These are phyloP conservation scores for Poicephalus gulielmi DNA, from an alignment of 2,113 vertebrate species.

Conservation along the genomic window DNA sequence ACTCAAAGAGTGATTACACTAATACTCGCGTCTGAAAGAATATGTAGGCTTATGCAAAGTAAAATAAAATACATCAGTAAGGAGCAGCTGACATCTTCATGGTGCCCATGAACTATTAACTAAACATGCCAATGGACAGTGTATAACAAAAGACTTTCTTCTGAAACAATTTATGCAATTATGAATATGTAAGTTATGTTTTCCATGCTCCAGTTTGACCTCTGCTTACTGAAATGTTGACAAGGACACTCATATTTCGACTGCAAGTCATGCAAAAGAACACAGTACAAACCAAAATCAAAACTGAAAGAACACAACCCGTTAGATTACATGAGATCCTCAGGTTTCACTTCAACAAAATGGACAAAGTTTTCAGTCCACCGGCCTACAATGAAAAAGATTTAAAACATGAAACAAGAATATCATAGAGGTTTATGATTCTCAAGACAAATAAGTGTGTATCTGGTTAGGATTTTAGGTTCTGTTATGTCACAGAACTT, in stretches of 20 bases:
- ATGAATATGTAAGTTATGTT: slow-evolving; percentile 42
- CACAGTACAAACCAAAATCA: background rate
- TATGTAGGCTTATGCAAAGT: background rate
- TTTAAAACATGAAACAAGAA: background rate
- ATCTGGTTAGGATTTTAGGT: background rate
- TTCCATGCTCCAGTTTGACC: background rate
- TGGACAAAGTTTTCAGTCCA: background rate
- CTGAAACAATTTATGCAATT: slow-evolving; percentile 17
- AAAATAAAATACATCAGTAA: background rate
- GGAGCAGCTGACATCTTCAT: background rate
- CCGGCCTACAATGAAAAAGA: background rate
- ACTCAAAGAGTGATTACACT: background rate
- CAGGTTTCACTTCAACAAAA: background rate
- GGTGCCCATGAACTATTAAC: background rate
- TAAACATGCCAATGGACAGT: background rate
- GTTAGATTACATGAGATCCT: background rate
- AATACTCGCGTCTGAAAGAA: background rate
- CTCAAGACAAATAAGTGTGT: background rate
- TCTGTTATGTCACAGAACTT: background rate
- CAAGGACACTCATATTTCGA: background rate
- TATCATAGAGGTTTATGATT: background rate
- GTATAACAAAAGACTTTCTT: background rate
- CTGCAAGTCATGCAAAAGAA: background rate
- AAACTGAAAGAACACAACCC: background rate
- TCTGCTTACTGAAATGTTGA: slow-evolving; percentile 5